A percentile compares a stretch with the other conserved stretches of the same genome.
Conservation (phyloP, 2,888 invertebrate species). For the Aphidoletes aphidimyza region DNA sequence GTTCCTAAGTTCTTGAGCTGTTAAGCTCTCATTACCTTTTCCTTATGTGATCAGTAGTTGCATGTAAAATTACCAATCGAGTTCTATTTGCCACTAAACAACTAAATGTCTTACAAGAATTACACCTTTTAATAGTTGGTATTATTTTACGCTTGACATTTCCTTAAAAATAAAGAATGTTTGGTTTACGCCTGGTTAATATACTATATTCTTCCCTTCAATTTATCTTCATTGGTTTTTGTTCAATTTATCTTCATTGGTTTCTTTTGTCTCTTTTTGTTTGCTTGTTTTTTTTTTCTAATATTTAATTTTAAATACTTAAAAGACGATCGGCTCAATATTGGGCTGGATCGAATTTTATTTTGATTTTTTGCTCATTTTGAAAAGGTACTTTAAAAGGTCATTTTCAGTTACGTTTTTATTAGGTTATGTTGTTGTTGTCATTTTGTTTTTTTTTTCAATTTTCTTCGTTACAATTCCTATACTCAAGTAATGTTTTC, state of each 20-base stretch:
- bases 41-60: not conserved
- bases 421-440: slow-evolving; percentile 29
- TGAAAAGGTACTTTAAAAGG: slow-evolving; percentile 54
- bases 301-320: slow-evolving; percentile 18
- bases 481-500: slow-evolving; percentile 19
- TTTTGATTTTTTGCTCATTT: slow-evolving; percentile 55
- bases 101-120: slow-evolving; percentile 44
- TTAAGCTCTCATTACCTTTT: not conserved
- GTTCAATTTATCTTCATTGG: not conserved
- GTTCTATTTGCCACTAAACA: slow-evolving; percentile 43
- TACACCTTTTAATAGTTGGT: not conserved
- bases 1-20: no score
- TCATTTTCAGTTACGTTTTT: slow-evolving; percentile 43
- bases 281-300: not conserved
- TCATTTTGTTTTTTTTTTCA: not conserved
- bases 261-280: slow-evolving; percentile 6
- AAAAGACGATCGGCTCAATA: slow-evolving; percentile 52
- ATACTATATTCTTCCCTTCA: slow-evolving; percentile 26
- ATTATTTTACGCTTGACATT: not conserved
- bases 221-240: not conserved
- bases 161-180: slow-evolving; percentile 7
- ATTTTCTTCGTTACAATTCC: not conserved
- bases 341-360: slow-evolving; percentile 30
- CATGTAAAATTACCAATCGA: not conserved
- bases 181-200: not conserved